Evolutionary conservation across 2,113 vertebrate species (phyloP), one percentile per base, ranked within the genome.

Genomic region (Chaetorhynchus papuensis): DNA sequence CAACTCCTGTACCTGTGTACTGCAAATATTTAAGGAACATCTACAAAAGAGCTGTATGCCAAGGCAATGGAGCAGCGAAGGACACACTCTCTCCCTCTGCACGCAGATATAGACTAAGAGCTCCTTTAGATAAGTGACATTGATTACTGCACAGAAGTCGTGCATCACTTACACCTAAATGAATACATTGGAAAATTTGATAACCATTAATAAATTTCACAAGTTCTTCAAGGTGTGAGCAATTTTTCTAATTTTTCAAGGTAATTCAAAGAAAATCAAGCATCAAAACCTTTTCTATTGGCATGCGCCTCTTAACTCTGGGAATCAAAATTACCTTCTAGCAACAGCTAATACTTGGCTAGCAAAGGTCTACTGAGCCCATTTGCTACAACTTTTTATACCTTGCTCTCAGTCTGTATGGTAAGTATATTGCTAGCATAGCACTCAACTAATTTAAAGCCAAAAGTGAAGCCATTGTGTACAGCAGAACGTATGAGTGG

Each of bases 381-480:
- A 18, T 89, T 87, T 87, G 72, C 60, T 96, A 87, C 83, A 83
- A 54, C 12, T 82, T 74, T 85, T 88, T 66, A 61, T 83, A 56
- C 60, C 23, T 96, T 80, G 75, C 79, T 83, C 82, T 94, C 69
- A 26, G 88, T 84, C 76, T 7, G 9, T 92, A 87, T 30, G 28
- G 22, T 26, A 70, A 71, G 44, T 64, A 56, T 92, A 90, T 70
- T 90, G 88, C 82, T 95, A 89, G 41, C 90, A 41, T 68, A 88
- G 77, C 69, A 81, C 41, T 95, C 41, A 4, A 74, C 75, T 86
- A 52, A 94, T 90, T 95, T 90, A 92, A 86, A 95, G 60, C 83
- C 94, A 94, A 88, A 83, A 92, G 52, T 23, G 76, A 71, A 94
- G 88, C 93, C 90, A 94, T 71, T 78, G 94, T 84, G 88, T 70